Evolutionary conservation across 2,797 vertebrate species (phyloP), one percentile per base, ranked within the genome.

Genomic region (Anguilla obscura): DNA sequence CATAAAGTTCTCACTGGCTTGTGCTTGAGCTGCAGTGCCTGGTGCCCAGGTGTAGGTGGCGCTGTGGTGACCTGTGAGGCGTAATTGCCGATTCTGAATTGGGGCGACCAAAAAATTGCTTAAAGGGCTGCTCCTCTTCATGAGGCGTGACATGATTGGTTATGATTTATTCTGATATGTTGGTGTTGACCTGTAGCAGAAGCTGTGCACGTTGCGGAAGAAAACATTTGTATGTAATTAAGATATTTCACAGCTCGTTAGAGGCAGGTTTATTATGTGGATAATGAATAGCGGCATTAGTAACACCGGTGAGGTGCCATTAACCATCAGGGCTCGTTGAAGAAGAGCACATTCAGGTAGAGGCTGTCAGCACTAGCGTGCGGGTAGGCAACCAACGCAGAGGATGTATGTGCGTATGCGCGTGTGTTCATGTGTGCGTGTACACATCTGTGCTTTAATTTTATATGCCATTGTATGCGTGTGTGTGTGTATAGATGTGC

Each of bases 81-180:
- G 24, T 66, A n/a, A 66, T 24, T n/a, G 24, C 18, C 24, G 1
- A 66, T 24, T 66, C 5, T 24, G 21, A 66, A 66, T 6, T 66
- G 63, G 24, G 21, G 63, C 24, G 63, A n/a, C 21, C 5, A 24
- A 66, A 66, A 66, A 27, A 36, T 6, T 4, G 63, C 21, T 24
- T 0, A 66, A n/a, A 4, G 21, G 21, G 33, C 18, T 9, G 6
- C 76, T 50, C 40, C 45, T 50, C 40, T 33, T 45, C 2, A 7
- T 80, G 24, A 80, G 16, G 14, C 18, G 40, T 52, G 63, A 48
- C 58, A 27, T 82, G 48, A 60, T 88, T 86, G 0, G 10, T 14
- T 36, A 18, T 89, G 69, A 90, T 86, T 90, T 82, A 87, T 89
- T 85, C 40, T 21, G 85, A 87, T 79, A 76, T n/a, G 40, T 84